Conservation (phyloP, 2,113 vertebrate species). For the Marmota monax region DNA sequence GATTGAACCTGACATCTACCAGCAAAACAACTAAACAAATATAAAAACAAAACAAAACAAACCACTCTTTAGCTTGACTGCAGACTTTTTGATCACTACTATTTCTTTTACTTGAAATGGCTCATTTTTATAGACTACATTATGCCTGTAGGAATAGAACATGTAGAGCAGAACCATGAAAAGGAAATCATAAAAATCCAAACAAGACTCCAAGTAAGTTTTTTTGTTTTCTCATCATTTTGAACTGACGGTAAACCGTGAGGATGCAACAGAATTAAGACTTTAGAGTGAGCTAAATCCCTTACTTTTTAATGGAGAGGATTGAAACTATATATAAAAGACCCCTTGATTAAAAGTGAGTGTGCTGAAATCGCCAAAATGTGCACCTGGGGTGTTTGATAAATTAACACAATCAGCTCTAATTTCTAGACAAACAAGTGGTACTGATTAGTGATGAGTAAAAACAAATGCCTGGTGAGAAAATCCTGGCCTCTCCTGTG, state of each 20-base stretch:
- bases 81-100: conserved; percentile 33
- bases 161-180: conserved; percentile 48
- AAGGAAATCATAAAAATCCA: conserved; percentile 57
- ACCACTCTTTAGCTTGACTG: background rate
- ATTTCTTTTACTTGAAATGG: conserved; percentile 44
- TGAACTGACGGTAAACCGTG: conserved; percentile 58
- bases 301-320: conserved; percentile 56
- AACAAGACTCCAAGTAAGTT: conserved; percentile 52
- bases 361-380: background rate
- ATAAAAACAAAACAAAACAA: conserved; percentile 21
- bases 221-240: conserved; percentile 13
- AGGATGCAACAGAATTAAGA: conserved; percentile 56
- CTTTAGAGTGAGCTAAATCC: conserved; percentile 32
- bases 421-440: conserved; percentile 73
- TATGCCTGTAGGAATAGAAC: conserved; percentile 39
- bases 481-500: conserved; percentile 52
- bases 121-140: conserved; percentile 61
- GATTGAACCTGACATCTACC: conserved; percentile 6
- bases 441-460: conserved; percentile 66
- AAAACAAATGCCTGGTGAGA: conserved; percentile 65
- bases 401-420: conserved; percentile 67
- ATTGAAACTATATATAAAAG: conserved; percentile 34
- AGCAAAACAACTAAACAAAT: conserved; percentile 45
- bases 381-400: conserved; percentile 6
- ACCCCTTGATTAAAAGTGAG: conserved; percentile 68